Evolutionary conservation across 2,888 invertebrate species (phyloP).

Genomic region (Agrilus biguttatus): DNA sequence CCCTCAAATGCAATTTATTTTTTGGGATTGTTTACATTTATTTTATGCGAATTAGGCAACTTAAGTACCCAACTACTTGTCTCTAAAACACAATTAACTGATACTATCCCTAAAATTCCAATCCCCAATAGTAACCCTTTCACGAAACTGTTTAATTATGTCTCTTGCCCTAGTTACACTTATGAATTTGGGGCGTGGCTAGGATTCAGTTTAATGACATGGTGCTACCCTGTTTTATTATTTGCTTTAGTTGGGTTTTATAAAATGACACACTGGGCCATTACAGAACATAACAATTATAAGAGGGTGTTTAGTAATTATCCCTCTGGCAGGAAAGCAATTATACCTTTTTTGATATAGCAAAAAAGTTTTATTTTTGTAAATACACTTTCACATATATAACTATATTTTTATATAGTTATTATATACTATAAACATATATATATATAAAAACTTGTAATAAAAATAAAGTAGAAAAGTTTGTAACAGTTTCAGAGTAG

Average conservation of each 20-base stretch:
- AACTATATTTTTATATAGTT: too few species aligned
- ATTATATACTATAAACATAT: too few species aligned
- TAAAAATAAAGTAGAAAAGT: too few species aligned
- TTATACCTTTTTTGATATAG: constrained; percentile 74
- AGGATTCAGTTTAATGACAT: constrained; percentile 87
- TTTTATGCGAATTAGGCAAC: constrained; percentile 85
- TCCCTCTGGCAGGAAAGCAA: constrained; percentile 76
- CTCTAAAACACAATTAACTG: constrained; percentile 83
- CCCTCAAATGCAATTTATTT: constrained; percentile 53
- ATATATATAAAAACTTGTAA: too few species aligned
- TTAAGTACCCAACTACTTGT: constrained; percentile 82
- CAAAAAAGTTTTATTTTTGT: too few species aligned
- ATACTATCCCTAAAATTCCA: constrained; percentile 83
- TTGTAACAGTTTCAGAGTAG: too few species aligned
- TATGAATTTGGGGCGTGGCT: constrained; percentile 93
- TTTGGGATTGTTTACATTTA: constrained; percentile 52
- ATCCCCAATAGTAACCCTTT: constrained; percentile 76
- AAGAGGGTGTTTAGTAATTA: constrained; percentile 87
- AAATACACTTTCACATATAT: too few species aligned
- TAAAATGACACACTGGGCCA: constrained; percentile 96
- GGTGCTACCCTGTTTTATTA: constrained; percentile 81
- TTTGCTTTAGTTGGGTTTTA: constrained; percentile 87
- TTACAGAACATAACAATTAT: constrained; percentile 89
- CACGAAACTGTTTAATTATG: constrained; percentile 72
- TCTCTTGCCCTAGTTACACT: constrained; percentile 99